Percentiles rank a stretch among this genome's conserved stretches.
phyloP scores from a whole-genome alignment of 2,797 vertebrate species.

The Acestrorhynchus altus region DNA sequence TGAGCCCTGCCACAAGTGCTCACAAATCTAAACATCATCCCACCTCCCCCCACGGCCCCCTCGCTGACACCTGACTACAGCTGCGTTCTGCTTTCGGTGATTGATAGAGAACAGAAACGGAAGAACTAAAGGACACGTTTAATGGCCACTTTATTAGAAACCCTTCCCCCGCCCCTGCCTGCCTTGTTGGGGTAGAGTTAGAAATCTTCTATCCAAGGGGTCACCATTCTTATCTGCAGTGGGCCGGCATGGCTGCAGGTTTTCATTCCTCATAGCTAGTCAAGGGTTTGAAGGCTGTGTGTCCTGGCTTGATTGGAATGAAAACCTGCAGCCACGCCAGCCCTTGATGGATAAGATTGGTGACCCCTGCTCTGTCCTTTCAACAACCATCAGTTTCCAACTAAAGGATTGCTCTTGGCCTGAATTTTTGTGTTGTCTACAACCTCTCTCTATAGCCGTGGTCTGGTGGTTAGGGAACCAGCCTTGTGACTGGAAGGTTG shows the following conservation, averaged over 20 bases:
- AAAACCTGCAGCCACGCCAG: too few species aligned
- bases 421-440: too few species aligned
- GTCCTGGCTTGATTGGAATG: too few species aligned
- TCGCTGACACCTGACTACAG: background rate
- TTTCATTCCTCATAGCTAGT: too few species aligned
- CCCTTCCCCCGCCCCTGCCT: too few species aligned
- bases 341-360: too few species aligned
- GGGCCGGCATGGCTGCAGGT: too few species aligned
- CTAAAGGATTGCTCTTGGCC: background rate
- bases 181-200: background rate
- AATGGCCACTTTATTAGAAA: background rate
- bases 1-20: background rate
- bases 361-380: background rate
- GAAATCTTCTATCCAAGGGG: background rate
- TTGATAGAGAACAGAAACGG: background rate
- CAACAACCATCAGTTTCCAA: background rate
- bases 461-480: too few species aligned
- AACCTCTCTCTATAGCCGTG: too few species aligned
- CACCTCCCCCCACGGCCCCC: background rate
- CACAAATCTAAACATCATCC: background rate
- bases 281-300: too few species aligned
- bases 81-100: background rate
- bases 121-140: background rate
- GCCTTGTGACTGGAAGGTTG: too few species aligned
- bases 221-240: too few species aligned